Conservation (phyloP, 2,888 invertebrate species). For the Ophion obscuratus region DNA sequence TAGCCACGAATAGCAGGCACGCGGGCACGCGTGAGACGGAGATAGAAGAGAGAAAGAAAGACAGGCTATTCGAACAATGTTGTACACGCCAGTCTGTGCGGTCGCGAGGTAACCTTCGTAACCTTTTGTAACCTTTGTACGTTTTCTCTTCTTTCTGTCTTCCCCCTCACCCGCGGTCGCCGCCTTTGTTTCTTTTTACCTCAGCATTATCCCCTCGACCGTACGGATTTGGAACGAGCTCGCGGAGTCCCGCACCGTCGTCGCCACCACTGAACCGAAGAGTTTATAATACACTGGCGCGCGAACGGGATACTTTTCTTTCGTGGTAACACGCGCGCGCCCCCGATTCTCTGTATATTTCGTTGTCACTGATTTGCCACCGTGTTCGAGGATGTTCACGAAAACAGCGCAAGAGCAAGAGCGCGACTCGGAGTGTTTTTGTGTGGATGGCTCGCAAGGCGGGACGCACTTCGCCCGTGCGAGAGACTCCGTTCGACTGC, state of each 20-base stretch:
- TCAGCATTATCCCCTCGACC: conserved; percentile 73
- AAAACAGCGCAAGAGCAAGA: conserved; percentile 5
- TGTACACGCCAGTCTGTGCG: background rate
- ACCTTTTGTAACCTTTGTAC: conserved; percentile 80
- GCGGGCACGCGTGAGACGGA: background rate
- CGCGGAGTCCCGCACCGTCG: conserved; percentile 69
- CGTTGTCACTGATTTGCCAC: background rate
- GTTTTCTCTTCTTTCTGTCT: background rate
- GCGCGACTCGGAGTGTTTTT: conserved; percentile 25
- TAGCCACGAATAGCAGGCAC: background rate
- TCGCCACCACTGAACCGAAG: conserved; percentile 15
- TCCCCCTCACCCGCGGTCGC: background rate
- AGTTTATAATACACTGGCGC: conserved; percentile 29
- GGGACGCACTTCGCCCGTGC: conserved; percentile 9
- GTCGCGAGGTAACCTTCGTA: conserved; percentile 74
- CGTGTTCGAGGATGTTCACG: background rate
- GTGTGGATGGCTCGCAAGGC: background rate
- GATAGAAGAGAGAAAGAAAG: background rate
- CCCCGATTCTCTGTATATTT: background rate
- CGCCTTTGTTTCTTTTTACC: conserved; percentile 69
- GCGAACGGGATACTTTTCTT: background rate
- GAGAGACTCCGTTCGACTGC: conserved; percentile 34
- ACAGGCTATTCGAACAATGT: background rate
- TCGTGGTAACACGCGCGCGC: background rate
- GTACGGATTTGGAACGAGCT: conserved; percentile 65